A percentile compares a stretch with the other conserved stretches of the same genome.
Evolutionary conservation across 2,113 vertebrate genomes (phyloP).

Genomic region (Calonectris borealis): DNA sequence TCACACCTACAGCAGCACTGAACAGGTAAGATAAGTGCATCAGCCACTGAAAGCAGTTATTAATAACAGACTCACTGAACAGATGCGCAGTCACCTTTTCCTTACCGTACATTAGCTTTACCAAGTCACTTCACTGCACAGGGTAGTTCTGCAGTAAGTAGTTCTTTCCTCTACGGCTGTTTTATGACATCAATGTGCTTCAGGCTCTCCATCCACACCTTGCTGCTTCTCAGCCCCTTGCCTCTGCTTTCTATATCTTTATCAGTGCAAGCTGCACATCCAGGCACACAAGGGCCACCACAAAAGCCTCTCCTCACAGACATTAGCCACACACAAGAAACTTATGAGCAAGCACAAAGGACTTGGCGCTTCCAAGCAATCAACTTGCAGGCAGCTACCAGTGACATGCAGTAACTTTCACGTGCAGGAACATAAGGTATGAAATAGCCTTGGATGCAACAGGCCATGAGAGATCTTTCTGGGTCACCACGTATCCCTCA

Average conservation of each 20-base stretch:
- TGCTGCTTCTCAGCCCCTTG: neutral
- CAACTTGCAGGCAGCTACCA: neutral
- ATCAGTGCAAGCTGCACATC: neutral
- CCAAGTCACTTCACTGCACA: neutral
- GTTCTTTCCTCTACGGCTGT: neutral
- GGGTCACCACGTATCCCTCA: neutral
- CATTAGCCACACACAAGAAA: neutral
- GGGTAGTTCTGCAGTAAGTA: neutral
- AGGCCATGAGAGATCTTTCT: neutral
- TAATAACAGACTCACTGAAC: neutral
- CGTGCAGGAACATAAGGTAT: fast-evolving
- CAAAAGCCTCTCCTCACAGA: neutral
- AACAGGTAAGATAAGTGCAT: neutral
- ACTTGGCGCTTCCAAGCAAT: neutral
- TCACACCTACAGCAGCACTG: neutral
- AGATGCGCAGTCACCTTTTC: neutral
- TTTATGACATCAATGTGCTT: neutral
- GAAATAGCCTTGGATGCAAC: neutral
- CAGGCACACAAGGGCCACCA: neutral
- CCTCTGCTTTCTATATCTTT: neutral
- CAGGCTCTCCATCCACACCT: neutral
- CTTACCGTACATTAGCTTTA: neutral
- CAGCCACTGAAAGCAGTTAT: neutral
- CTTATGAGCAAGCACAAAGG: neutral
- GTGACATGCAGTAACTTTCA: neutral